Evolutionary conservation across 2,888 invertebrate species (phyloP), one percentile per base, ranked within the genome.

Genomic region (Acanthococcus lagerstroemiae): DNA sequence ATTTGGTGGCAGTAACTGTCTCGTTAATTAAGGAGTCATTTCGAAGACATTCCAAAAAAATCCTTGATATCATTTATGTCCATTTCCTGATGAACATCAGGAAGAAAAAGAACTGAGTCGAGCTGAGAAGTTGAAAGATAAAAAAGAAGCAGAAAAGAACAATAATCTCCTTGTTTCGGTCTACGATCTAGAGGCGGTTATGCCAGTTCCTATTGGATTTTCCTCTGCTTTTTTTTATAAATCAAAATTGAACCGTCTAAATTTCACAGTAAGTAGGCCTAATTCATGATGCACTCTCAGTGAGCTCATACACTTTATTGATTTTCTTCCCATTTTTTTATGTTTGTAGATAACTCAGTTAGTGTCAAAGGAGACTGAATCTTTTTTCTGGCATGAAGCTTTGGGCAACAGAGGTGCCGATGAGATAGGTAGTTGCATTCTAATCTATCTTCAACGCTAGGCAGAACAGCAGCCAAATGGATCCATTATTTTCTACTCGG

Each of bases 351-450:
- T 55, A 24, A 55, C 30, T 19, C 30, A 65, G 24, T 46, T 65
- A 46, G 2, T 44, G 37, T 26, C 19, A 19, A 45, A 65, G 7
- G 44, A 65, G n/a, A 50, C 50, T 24, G 37, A 67, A 25, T 72
- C 72, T 66, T 73, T 63, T 66, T 56, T 71, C 22, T 72, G 72
- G 72, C 61, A 71, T 66, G 71, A 71, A 60, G 67, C 61, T 3
- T 58, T 69, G 44, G 71, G 68, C 37, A 55, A 68, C 22, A 17
- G 69, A 17, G 70, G 70, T 21, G 69, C 69, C 19, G 70, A 66
- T 56, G 71, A 72, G 70, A 71, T 72, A 27, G 71, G 69, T 17
- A 69, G 63, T 37, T 72, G 71, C 66, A 44, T 72, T 27, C 66
- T 68, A n/a, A n/a, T n/a, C n/a, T n/a, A n/a, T n/a, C n/a, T n/a